Percentiles rank a stretch among this genome's conserved stretches.
phyloP scores from a whole-genome alignment of 2,113 vertebrate species.

The Sorex araneus region DNA sequence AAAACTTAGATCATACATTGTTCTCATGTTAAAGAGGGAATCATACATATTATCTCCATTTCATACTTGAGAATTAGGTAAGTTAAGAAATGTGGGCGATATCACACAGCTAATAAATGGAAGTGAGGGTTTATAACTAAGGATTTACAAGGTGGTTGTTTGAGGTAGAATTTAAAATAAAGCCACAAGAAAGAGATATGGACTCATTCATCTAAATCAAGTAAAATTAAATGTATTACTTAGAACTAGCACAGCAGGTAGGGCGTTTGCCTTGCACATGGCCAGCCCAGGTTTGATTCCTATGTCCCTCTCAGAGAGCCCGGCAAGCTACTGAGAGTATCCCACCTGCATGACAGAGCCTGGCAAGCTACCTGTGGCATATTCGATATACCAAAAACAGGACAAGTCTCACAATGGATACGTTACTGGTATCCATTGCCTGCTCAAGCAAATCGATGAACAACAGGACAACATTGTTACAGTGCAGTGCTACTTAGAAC shows the following conservation, averaged over 20 bases:
- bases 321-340: too few relatives aligned
- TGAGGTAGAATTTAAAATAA: slow-evolving; percentile 15
- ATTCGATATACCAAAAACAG: too few relatives aligned
- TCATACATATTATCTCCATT: background rate
- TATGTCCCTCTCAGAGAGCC: too few relatives aligned
- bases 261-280: too few relatives aligned
- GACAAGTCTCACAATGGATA: too few relatives aligned
- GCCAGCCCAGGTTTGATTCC: too few relatives aligned
- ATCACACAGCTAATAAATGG: background rate
- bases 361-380: too few relatives aligned
- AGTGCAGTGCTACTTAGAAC: background rate
- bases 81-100: background rate
- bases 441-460: too few relatives aligned
- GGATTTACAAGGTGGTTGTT: background rate
- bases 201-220: slow-evolving; percentile 38
- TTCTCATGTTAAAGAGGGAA: background rate
- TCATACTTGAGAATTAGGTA: background rate
- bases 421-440: too few relatives aligned
- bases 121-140: background rate
- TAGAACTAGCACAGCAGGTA: too few relatives aligned
- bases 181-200: background rate
- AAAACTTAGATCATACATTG: background rate
- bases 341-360: too few relatives aligned
- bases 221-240: background rate
- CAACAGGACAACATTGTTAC: too few relatives aligned